Evolutionary conservation across 2,113 vertebrate genomes (phyloP).

Genomic region (Elachura formosa): DNA sequence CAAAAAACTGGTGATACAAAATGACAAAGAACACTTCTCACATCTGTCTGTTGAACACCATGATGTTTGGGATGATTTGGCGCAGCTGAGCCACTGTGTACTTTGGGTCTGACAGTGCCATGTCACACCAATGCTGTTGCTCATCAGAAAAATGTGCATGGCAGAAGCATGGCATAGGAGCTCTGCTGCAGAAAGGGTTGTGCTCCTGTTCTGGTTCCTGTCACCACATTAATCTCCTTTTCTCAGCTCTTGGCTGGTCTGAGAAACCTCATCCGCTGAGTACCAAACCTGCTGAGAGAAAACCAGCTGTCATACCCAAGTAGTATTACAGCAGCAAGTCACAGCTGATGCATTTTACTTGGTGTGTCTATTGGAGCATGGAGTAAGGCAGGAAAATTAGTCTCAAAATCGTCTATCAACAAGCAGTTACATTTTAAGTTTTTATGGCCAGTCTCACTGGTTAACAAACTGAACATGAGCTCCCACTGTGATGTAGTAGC

Average conservation of each 20-base stretch:
- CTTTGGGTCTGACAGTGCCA: neutral
- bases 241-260: neutral
- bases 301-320: neutral
- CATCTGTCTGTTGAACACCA: neutral
- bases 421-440: neutral
- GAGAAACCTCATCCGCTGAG: neutral
- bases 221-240: neutral
- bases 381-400: neutral
- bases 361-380: neutral
- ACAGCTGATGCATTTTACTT: neutral
- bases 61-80: neutral
- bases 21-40: neutral
- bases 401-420: neutral
- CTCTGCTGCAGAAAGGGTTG: neutral
- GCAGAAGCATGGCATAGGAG: accelerated
- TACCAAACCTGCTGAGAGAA: neutral
- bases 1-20: neutral
- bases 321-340: neutral
- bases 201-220: neutral
- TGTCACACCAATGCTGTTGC: neutral
- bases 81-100: neutral
- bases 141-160: accelerated
- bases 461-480: neutral
- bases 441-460: neutral
- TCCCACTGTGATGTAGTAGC: neutral